These are phyloP conservation scores for Bubo bubo DNA, from an alignment of 2,113 vertebrate species.

Conservation along the genomic window DNA sequence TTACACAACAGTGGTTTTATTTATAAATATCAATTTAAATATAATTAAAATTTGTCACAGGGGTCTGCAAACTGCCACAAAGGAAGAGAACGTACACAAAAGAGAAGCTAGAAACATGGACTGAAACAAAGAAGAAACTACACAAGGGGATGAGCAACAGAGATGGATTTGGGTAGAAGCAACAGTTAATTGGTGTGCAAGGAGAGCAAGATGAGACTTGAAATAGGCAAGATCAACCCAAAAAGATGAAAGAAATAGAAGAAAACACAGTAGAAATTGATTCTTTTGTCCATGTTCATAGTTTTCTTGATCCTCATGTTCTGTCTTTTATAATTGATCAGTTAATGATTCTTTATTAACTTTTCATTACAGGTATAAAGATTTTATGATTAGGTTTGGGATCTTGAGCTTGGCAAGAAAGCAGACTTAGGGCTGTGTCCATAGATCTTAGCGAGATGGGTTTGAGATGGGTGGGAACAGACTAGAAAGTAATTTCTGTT, in stretches of 20 bases:
- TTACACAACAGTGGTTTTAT: background rate
- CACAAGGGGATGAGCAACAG: background rate
- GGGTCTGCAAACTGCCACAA: background rate
- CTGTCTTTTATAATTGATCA: background rate
- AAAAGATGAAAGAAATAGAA: constrained; percentile 13
- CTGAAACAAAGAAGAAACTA: background rate
- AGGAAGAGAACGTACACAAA: background rate
- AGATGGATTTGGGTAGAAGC: background rate
- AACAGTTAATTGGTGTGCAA: background rate
- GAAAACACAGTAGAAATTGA: background rate
- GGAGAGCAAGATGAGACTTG: background rate
- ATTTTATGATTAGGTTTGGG: background rate
- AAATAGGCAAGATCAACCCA: background rate
- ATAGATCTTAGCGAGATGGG: background rate
- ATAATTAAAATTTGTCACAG: background rate
- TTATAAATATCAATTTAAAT: background rate
- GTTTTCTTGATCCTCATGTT: background rate
- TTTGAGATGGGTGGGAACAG: background rate
- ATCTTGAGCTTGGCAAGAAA: background rate
- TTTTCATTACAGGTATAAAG: background rate
- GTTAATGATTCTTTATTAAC: background rate
- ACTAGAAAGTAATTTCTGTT: background rate
- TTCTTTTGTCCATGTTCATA: background rate
- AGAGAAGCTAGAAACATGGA: background rate
- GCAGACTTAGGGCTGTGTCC: background rate